Evolutionary conservation across 2,888 invertebrate genomes (phyloP).

Genomic region (Dendrolimus houi): DNA sequence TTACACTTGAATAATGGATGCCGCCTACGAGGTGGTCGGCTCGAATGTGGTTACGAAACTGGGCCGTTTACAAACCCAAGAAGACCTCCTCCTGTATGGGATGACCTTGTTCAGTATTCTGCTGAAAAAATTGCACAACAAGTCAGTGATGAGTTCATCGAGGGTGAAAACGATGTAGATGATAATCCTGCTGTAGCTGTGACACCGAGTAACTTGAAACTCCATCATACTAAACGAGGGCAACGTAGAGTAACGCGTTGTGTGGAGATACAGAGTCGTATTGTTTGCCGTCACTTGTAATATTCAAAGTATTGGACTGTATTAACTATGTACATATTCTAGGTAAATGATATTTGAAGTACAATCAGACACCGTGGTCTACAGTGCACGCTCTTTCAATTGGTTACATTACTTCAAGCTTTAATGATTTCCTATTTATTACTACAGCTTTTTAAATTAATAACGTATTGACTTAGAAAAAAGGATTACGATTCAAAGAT

Average conservation of each 20-base stretch:
- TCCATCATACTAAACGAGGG: background rate
- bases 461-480: too few species aligned
- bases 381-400: too few species aligned
- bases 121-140: background rate
- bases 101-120: constrained; percentile 2
- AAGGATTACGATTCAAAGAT: too few species aligned
- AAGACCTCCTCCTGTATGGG: constrained; percentile 19
- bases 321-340: too few species aligned
- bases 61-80: constrained; percentile 31
- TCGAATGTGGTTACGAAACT: constrained; percentile 53
- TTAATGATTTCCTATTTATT: too few species aligned
- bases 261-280: constrained; percentile 33
- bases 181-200: background rate
- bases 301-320: background rate
- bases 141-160: background rate
- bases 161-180: background rate
- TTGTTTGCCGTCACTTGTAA: constrained; percentile 30
- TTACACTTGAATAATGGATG: constrained; percentile 36
- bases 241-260: constrained; percentile 20
- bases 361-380: too few species aligned
- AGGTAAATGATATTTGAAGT: too few species aligned
- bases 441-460: too few species aligned
- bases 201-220: too few species aligned
- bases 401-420: too few species aligned
- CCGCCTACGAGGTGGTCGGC: constrained; percentile 38